These are phyloP conservation scores for Denticeps clupeoides DNA, from an alignment of 2,797 vertebrate genomes.

Conservation along the genomic window DNA sequence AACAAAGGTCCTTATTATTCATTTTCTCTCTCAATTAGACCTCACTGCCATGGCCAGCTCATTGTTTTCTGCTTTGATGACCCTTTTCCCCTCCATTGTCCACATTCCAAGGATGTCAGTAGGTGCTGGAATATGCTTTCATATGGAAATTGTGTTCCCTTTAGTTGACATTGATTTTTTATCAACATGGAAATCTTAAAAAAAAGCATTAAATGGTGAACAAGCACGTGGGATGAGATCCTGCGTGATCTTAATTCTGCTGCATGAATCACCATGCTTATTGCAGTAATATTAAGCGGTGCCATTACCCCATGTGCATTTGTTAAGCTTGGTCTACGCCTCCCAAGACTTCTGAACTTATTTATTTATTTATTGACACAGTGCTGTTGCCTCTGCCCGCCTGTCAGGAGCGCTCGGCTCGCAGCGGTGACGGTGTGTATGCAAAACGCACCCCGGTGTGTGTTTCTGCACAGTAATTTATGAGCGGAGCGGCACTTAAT, in stretches of 20 bases:
- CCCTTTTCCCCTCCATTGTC: slow-evolving; percentile 49
- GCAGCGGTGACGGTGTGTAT: slow-evolving; percentile 37
- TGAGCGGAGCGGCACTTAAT: slow-evolving; percentile 50
- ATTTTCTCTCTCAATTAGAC: slow-evolving; percentile 58
- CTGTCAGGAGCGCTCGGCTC: slow-evolving; percentile 37
- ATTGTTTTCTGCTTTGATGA: slow-evolving; percentile 58
- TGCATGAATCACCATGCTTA: too few species aligned
- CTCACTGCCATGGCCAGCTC: slow-evolving; percentile 52
- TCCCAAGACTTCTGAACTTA: not conserved
- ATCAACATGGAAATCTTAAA: slow-evolving; percentile 56
- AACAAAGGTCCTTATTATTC: slow-evolving; percentile 37
- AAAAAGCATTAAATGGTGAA: too few species aligned
- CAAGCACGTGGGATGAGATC: too few species aligned
- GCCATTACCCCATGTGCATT: not conserved
- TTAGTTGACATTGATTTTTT: slow-evolving; percentile 30
- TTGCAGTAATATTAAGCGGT: not conserved
- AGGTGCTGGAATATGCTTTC: slow-evolving; percentile 55
- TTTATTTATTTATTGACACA: slow-evolving; percentile 4
- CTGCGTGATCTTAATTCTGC: too few species aligned
- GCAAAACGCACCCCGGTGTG: slow-evolving; percentile 39
- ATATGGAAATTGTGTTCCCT: slow-evolving; percentile 53
- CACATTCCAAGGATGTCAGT: slow-evolving; percentile 59
- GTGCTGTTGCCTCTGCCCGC: not conserved
- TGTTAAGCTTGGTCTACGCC: not conserved
- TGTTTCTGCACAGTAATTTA: slow-evolving; percentile 46